Percentiles rank a stretch among this genome's conserved stretches.
Evolutionary conservation across 30 jellyfish, hydroid and myxozoan species (phyloP).

Genomic region (Phacellophora camtschatica): DNA sequence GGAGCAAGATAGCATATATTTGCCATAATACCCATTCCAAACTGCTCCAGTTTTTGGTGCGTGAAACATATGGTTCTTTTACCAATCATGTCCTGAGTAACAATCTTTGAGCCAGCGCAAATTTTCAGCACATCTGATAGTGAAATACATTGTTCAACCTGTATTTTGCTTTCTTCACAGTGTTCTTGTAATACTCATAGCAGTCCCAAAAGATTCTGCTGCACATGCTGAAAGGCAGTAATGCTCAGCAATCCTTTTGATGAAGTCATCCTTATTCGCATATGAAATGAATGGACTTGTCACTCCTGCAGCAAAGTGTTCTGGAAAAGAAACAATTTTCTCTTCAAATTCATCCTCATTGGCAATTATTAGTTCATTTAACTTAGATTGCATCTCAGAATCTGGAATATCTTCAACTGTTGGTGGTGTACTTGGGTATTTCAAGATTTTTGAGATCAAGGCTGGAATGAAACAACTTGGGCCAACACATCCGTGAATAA

Average conservation of each 20-base stretch:
- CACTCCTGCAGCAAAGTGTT: not conserved
- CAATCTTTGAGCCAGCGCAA: constrained; percentile 18
- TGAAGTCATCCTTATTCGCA: not conserved
- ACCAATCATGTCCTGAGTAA: not conserved
- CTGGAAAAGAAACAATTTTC: not conserved
- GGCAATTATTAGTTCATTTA: not conserved
- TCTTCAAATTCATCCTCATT: not conserved
- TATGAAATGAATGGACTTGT: not conserved
- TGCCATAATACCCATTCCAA: not conserved
- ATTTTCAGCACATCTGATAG: not conserved
- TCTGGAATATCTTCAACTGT: not conserved
- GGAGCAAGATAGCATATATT: not conserved
- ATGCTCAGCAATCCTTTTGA: not conserved
- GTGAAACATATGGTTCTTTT: not conserved
- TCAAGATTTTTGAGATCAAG: not conserved
- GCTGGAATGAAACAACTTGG: constrained; percentile 1
- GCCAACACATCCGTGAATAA: not conserved
- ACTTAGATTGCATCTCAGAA: not conserved
- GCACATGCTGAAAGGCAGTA: not conserved
- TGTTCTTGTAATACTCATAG: not conserved
- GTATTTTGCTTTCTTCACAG: constrained; percentile 1
- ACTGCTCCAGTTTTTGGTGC: not conserved
- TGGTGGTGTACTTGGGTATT: not conserved
- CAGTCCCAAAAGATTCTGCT: not conserved
- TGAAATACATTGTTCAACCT: not conserved